Evolutionary conservation across 2,888 invertebrate species (phyloP), one percentile per base, ranked within the genome.

Genomic region (Malthinus seriepunctatus): DNA sequence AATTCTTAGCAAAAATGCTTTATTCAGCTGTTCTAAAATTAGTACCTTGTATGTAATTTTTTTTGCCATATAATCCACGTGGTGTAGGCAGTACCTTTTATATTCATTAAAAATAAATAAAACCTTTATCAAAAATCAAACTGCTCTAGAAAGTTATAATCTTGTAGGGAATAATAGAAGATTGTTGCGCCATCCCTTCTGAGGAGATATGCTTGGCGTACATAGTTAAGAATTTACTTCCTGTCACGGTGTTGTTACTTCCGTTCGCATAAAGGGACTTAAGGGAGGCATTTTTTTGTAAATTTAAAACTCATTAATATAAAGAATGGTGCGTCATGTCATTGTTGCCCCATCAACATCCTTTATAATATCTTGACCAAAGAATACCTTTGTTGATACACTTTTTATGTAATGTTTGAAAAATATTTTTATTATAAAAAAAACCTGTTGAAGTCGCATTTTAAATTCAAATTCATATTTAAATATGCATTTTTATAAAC

Each of bases 201-300:
- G 50, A 62, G 67, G 67, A 64, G 65, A 66, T 64, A 66, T 66
- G 67, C 63, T 66, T 60, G 53, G 64, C 53, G 58, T 65, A 60
- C 62, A 52, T 62, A 60, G 60, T 63, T 66, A 67, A 67, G 62
- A 66, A 66, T 63, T 60, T 54, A 63, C 60, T 66, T 67, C 67
- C 67, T 63, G 63, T 64, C 60, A 58, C 61, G 62, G 63, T 61
- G 60, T 62, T 56, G 56, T 54, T 54, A 59, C 51, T 66, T 67
- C 66, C 65, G 64, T 55, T 63, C 55, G 32, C 51, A 55, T 48
- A 50, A 54, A 38, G 51, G 44, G 34, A 49, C 39, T 11, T 44
- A 53, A 44, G 50, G 54, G 61, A 46, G 35, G 48, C 51, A 50
- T 57, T 47, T 35, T 35, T 32, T 33, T 7, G 49, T 49, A 52